These are phyloP conservation scores for Lethocerus indicus DNA, from an alignment of 1,140 invertebrate genomes.

Conservation along the genomic window DNA sequence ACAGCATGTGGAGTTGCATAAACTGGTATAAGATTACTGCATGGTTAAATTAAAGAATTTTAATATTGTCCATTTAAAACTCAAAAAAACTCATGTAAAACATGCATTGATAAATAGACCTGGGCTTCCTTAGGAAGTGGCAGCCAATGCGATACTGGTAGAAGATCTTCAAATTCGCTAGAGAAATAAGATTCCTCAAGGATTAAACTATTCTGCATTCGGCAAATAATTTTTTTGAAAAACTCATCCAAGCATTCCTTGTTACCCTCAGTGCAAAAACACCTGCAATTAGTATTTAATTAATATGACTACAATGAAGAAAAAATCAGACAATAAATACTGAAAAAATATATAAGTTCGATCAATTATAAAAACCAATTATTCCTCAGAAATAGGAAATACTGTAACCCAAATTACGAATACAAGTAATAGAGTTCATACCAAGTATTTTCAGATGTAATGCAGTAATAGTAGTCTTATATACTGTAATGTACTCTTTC, in stretches of 20 bases:
- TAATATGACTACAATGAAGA: neutral
- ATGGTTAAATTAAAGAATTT: neutral
- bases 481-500: no score
- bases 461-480: no score
- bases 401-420: no score
- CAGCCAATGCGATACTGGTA: slow-evolving; percentile 33
- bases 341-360: slow-evolving; percentile 1
- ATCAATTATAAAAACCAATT: neutral
- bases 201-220: neutral
- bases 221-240: slow-evolving; percentile 19
- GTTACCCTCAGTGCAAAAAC: slow-evolving; percentile 27
- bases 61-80: neutral
- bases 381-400: no score
- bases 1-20: no score
- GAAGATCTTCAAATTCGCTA: slow-evolving; percentile 23
- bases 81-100: slow-evolving; percentile 1
- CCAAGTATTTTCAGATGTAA: no score
- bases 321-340: neutral
- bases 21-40: no score
- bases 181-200: no score
- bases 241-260: slow-evolving; percentile 37
- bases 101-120: slow-evolving; percentile 10
- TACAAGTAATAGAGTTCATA: no score
- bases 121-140: slow-evolving; percentile 52
- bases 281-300: slow-evolving; percentile 21